These are phyloP conservation scores for Entomyzon cyanotis DNA, from an alignment of 2,113 vertebrate genomes.

Conservation along the genomic window DNA sequence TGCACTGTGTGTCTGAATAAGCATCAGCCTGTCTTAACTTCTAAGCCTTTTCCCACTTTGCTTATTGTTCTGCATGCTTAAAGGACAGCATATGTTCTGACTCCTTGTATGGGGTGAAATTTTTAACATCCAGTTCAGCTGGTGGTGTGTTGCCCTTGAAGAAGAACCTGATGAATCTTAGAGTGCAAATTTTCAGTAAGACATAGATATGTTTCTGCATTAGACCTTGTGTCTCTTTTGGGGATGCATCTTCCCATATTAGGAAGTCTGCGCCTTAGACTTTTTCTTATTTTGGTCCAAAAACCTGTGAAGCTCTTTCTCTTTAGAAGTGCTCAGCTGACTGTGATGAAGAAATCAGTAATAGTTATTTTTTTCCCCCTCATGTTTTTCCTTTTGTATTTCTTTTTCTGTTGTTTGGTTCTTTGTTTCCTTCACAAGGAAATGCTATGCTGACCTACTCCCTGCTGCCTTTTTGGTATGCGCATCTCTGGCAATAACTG, in stretches of 20 bases:
- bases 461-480: not conserved
- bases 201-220: not conserved
- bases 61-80: not conserved
- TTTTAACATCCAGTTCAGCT: not conserved
- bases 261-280: not conserved
- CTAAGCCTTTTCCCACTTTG: not conserved
- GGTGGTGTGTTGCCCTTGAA: not conserved
- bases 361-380: fast-evolving
- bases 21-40: not conserved
- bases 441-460: not conserved
- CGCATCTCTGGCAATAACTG: not conserved
- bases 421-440: not conserved
- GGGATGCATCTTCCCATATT: fast-evolving
- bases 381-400: not conserved
- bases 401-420: not conserved
- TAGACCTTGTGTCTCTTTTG: not conserved
- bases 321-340: not conserved
- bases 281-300: not conserved
- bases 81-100: not conserved
- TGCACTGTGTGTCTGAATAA: not conserved
- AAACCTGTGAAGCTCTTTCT: not conserved
- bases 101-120: not conserved
- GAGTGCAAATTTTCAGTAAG: not conserved
- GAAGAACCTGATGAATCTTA: not conserved
- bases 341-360: not conserved